phyloP scores from a whole-genome alignment of 2,113 vertebrate genomes.

The Cephalopterus ornatus region DNA sequence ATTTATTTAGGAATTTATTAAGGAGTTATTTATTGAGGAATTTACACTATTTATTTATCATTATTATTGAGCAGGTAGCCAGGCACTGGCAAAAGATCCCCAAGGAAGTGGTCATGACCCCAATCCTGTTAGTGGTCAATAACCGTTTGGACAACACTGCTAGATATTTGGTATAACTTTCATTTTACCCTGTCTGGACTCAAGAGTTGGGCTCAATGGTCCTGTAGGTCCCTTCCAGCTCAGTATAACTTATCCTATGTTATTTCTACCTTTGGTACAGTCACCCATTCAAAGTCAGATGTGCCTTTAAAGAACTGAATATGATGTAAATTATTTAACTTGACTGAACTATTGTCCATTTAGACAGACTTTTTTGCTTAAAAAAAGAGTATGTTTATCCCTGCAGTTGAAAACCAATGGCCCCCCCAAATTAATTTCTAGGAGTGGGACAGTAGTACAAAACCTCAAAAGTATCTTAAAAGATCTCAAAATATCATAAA shows the following conservation, averaged over 20 bases:
- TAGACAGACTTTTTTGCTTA: neutral
- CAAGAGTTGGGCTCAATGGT: neutral
- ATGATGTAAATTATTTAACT: neutral
- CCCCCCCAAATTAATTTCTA: neutral
- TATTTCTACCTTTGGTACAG: neutral
- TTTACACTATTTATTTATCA: neutral
- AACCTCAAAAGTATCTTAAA: neutral
- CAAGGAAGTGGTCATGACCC: neutral
- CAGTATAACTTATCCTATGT: too few species aligned
- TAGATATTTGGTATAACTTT: neutral
- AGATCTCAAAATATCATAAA: too few species aligned
- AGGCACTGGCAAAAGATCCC: neutral
- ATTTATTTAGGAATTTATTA: neutral
- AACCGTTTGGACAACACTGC: accelerated
- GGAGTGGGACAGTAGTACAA: neutral
- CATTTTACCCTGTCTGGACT: neutral
- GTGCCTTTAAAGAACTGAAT: neutral
- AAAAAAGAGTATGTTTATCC: neutral
- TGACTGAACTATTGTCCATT: neutral
- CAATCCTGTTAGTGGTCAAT: neutral
- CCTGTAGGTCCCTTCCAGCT: neutral
- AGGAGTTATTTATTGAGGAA: neutral
- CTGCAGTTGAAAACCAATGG: neutral
- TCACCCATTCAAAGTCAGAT: neutral
- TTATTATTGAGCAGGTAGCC: accelerated